A percentile compares a stretch with the other conserved stretches of the same genome.
Evolutionary conservation across 2,888 invertebrate genomes (phyloP).

Genomic region (Cryptophagus acutangulus): DNA sequence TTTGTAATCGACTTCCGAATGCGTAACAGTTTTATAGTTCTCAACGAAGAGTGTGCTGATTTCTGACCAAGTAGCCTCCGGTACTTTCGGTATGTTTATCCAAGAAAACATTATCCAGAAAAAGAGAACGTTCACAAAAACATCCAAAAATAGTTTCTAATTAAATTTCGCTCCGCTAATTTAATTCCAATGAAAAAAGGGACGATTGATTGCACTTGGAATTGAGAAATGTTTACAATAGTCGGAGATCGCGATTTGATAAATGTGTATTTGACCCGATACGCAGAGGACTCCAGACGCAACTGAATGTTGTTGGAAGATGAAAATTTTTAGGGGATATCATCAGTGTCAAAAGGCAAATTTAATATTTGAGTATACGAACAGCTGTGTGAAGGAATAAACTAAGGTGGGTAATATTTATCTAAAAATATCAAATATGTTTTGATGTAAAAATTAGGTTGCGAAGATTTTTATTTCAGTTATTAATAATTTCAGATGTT

Average conservation of each 20-base stretch:
- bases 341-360: conserved; percentile 31
- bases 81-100: conserved; percentile 45
- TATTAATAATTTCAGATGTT: conserved; percentile 27
- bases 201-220: neutral
- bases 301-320: conserved; percentile 30
- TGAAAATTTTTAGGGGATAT: conserved; percentile 29
- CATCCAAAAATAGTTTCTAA: conserved; percentile 13
- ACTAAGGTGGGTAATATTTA: conserved; percentile 44
- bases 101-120: conserved; percentile 44
- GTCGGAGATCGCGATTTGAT: conserved; percentile 16
- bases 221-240: neutral
- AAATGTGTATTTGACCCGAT: conserved; percentile 16
- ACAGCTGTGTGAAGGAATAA: conserved; percentile 43
- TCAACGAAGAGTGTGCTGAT: conserved; percentile 52
- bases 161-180: conserved; percentile 4
- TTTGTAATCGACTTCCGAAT: conserved; percentile 61
- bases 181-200: neutral
- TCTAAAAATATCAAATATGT: conserved; percentile 47
- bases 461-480: conserved; percentile 29
- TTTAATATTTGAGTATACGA: conserved; percentile 34
- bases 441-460: conserved; percentile 43
- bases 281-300: conserved; percentile 26
- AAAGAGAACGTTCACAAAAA: conserved; percentile 24
- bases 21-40: conserved; percentile 57
- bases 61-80: conserved; percentile 53